phyloP scores from a whole-genome alignment of 2,888 invertebrate species.

The Craniophora ligustri region DNA sequence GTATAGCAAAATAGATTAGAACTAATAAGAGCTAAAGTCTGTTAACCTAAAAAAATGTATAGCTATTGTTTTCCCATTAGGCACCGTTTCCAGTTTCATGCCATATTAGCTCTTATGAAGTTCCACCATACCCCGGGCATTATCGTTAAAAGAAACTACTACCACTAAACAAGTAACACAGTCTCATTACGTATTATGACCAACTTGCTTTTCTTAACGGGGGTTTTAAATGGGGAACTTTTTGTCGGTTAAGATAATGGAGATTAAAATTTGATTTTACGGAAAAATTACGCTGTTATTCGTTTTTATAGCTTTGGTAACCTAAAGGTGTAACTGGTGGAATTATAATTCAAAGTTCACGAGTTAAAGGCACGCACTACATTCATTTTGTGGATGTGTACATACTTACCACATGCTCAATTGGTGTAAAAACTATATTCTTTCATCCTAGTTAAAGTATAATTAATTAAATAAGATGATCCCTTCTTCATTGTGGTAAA shows the following conservation, averaged over 20 bases:
- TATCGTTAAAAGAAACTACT: constrained; percentile 70
- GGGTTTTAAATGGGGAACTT: constrained; percentile 47
- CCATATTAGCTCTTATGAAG: constrained; percentile 39
- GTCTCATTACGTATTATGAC: constrained; percentile 55
- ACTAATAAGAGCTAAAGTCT: constrained; percentile 15
- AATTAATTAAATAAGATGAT: too few species aligned
- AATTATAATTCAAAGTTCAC: too few species aligned
- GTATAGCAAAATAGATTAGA: too few species aligned
- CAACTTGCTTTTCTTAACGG: constrained; percentile 52
- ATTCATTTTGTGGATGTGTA: too few species aligned
- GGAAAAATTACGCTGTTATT: neutral
- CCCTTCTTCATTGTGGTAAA: too few species aligned
- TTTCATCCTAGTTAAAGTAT: too few species aligned
- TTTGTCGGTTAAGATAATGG: constrained; percentile 27
- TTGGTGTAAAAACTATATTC: too few species aligned
- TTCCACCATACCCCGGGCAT: constrained; percentile 47
- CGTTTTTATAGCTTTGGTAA: neutral
- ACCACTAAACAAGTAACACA: constrained; percentile 62
- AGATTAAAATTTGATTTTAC: constrained; percentile 14
- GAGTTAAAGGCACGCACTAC: too few species aligned
- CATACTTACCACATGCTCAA: too few species aligned
- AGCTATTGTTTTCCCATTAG: constrained; percentile 34
- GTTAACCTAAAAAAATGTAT: constrained; percentile 27
- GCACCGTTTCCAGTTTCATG: constrained; percentile 7
- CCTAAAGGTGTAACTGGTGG: too few species aligned